phyloP scores from a whole-genome alignment of 1,140 invertebrate species.

The Drosophila parvula region DNA sequence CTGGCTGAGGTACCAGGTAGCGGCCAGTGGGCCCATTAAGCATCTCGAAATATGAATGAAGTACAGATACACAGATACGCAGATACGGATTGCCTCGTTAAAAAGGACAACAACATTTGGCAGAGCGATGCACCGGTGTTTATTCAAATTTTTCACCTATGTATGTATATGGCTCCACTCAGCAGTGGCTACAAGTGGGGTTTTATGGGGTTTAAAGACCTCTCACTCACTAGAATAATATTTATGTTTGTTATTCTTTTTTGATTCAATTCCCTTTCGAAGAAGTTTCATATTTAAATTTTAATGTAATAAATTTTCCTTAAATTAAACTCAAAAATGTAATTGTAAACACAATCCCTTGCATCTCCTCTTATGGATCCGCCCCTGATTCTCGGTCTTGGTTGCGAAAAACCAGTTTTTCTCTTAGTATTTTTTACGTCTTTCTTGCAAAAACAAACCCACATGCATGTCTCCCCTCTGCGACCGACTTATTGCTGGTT shows the following conservation, averaged over 20 bases:
- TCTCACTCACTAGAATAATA: not conserved
- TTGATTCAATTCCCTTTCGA: not conserved
- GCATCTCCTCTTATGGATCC: not conserved
- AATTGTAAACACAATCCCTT: not conserved
- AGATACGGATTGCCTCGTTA: conserved; percentile 53
- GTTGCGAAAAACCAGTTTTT: conserved; percentile 63
- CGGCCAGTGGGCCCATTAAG: conserved; percentile 62
- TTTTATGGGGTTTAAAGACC: not conserved
- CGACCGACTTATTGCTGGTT: conserved; percentile 47
- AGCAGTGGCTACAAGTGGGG: not conserved
- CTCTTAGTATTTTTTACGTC: conserved; percentile 54
- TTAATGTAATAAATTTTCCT: not conserved
- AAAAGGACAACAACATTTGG: conserved; percentile 48
- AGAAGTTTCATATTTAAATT: not conserved
- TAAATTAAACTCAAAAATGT: not conserved
- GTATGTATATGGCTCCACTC: conserved; percentile 14
- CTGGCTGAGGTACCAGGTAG: conserved; percentile 34
- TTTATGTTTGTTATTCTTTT: not conserved
- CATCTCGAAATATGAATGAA: conserved; percentile 81
- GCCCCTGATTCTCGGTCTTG: conserved; percentile 15
- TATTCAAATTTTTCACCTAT: conserved; percentile 48
- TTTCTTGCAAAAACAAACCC: conserved; percentile 74
- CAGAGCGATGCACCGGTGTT: conserved; percentile 32
- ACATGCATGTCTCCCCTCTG: conserved; percentile 62
- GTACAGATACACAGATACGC: conserved; percentile 54